phyloP scores from a whole-genome alignment of 2,113 vertebrate species.

The Aldabrachelys gigantea region DNA sequence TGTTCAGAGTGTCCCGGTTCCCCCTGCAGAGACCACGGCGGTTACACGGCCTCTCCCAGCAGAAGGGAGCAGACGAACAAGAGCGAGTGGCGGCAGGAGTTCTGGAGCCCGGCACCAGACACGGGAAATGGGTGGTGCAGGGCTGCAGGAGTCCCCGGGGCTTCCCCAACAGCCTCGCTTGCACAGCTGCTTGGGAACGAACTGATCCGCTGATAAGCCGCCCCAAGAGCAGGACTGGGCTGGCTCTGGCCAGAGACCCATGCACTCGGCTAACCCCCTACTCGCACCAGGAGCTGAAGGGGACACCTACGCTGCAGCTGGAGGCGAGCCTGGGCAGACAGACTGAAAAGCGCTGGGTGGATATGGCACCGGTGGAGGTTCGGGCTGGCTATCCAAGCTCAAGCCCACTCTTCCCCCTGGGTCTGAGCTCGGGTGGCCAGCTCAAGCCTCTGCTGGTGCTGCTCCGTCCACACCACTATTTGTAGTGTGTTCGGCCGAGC shows the following conservation, averaged over 20 bases:
- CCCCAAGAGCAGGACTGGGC: not conserved
- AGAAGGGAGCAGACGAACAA: not conserved
- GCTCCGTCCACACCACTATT: too few species aligned
- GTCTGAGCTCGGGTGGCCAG: too few species aligned
- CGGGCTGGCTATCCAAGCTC: too few species aligned
- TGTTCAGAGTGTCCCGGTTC: slow-evolving; percentile 89
- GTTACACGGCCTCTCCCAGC: not conserved
- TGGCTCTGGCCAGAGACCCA: not conserved
- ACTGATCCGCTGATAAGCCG: not conserved
- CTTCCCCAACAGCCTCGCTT: not conserved
- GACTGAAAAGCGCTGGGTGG: too few species aligned
- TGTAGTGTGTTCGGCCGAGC: too few species aligned
- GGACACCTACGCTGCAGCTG: not conserved
- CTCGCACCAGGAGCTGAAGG: too few species aligned
- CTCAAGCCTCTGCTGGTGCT: too few species aligned
- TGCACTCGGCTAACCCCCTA: not conserved
- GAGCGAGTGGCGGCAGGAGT: fast-evolving
- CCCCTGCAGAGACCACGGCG: slow-evolving; percentile 80
- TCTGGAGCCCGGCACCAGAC: not conserved
- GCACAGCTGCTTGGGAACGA: not conserved
- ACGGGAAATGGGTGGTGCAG: too few species aligned
- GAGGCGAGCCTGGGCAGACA: not conserved
- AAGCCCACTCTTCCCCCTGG: too few species aligned
- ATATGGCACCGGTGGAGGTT: too few species aligned
- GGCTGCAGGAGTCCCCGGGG: not conserved